Base-by-base conservation (phyloP, 23 tunicate species). In the Ascidia mentula region DNA sequence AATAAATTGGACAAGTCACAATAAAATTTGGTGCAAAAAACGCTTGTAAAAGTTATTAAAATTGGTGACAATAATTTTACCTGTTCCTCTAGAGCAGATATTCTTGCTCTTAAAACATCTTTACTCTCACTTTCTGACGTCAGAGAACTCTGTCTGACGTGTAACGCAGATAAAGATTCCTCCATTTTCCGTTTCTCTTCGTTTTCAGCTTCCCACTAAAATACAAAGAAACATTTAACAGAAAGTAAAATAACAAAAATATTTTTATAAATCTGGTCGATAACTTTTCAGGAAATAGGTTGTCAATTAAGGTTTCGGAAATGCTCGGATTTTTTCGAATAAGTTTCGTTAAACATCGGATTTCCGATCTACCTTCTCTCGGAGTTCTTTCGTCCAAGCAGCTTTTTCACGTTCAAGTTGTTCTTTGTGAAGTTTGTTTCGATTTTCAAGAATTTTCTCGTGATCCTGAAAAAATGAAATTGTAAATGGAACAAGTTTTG, bases 51-150 rank as follows among this genome's bases (percentile, higher is more conserved):
- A n/a, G n/a, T n/a, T n/a, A n/a, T n/a, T n/a, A n/a, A n/a, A n/a
- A n/a, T n/a, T n/a, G n/a, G n/a, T n/a, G n/a, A 53, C 0, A 53
- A 53, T n/a, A 0, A 0, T 65, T 31, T 6, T 31, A 87, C 91
- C 84, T 87, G 91, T 28, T 75, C 72, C 59, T 87, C 91, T 53
- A 87, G 69, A 6, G 82, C 61, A 37, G 45, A 37, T 53, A 87
- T 87, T 7, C 78, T 72, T 0, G 82, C 85, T 72, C 73, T 80
- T 31, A 87, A 46, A 1, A 72, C 86, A 3, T 81, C 91, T 71
- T 81, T 87, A 85, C 86, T 87, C 36, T 87, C 91, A n/a, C 81
- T 75, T 59, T 87, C 91, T 75, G 90, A 86, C 39, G 84, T 73
- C 78, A 71, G 6, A 26, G 89, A 85, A 31, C 78, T 72, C 12